Evolutionary conservation across 2,797 vertebrate species (phyloP).

Genomic region (Simalia tracyae): DNA sequence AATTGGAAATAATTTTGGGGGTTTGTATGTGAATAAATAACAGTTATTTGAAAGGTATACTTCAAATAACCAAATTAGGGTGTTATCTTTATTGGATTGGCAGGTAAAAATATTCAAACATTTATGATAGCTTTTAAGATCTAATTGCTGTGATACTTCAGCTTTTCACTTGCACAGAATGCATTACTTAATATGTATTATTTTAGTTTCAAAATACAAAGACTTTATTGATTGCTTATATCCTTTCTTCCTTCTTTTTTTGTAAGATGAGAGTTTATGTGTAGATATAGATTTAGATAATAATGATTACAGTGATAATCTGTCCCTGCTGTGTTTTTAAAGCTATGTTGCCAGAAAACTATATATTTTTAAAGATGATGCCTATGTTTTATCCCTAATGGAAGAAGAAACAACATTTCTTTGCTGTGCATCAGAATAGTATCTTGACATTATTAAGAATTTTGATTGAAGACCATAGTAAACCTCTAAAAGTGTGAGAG

Average conservation of each 20-base stretch:
- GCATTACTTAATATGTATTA: background rate
- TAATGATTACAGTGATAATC: background rate
- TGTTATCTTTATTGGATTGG: constrained; percentile 39
- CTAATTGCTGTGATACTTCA: constrained; percentile 18
- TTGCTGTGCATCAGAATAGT: constrained; percentile 17
- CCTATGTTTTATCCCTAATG: background rate
- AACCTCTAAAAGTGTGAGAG: constrained; percentile 24
- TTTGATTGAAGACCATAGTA: constrained; percentile 34
- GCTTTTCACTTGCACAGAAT: background rate
- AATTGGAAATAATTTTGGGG: constrained; percentile 42
- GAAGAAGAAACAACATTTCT: constrained; percentile 7
- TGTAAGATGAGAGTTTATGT: background rate
- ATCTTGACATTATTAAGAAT: background rate
- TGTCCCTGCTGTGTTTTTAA: background rate
- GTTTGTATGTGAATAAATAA: constrained; percentile 23
- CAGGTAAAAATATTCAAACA: background rate
- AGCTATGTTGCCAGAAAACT: constrained; percentile 33
- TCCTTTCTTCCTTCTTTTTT: background rate
- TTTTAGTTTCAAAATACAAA: background rate
- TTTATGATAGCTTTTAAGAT: background rate
- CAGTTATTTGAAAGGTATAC: constrained; percentile 20
- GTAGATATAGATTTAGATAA: background rate
- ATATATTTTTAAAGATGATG: constrained; percentile 5
- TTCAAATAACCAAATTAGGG: constrained; percentile 25
- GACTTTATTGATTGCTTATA: background rate